A percentile compares a stretch with the other conserved stretches of the same genome.
phyloP scores from a whole-genome alignment of 2,113 vertebrate species.

The Seriola rivoliana region DNA sequence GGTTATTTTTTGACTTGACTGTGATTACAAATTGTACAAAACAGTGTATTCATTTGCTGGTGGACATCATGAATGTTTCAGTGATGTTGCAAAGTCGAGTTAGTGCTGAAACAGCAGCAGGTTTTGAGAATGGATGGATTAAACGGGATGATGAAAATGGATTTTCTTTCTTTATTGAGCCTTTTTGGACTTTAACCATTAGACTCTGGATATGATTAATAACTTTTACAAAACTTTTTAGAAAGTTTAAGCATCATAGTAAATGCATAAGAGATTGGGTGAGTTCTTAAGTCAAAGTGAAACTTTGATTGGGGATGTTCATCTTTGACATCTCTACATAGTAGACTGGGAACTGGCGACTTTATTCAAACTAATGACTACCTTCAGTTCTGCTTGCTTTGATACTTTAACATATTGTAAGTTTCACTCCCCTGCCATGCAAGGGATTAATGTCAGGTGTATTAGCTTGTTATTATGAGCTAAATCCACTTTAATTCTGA shows the following conservation, averaged over 20 bases:
- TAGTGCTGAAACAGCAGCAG: conserved; percentile 15
- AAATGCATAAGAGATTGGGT: background rate
- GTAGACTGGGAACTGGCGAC: background rate
- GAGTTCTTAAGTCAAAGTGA: conserved; percentile 19
- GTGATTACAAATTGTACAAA: conserved; percentile 8
- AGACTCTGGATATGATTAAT: background rate
- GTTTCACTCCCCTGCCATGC: conserved; percentile 21
- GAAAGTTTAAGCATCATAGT: background rate
- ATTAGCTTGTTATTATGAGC: conserved; percentile 53
- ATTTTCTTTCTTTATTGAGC: conserved; percentile 37
- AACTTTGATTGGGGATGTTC: conserved; percentile 31
- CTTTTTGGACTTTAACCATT: conserved; percentile 2
- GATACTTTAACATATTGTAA: conserved; percentile 21
- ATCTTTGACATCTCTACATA: background rate
- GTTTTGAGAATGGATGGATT: conserved; percentile 21
- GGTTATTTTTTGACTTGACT: conserved; percentile 17
- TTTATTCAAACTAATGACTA: conserved; percentile 6
- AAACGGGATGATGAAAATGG: conserved; percentile 17
- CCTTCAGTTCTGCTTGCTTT: conserved; percentile 21
- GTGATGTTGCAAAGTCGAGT: background rate
- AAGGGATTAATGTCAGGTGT: conserved; percentile 45
- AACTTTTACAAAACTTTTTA: background rate
- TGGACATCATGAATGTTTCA: conserved; percentile 11
- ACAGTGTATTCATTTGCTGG: background rate
- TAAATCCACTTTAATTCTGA: conserved; percentile 68